These are phyloP conservation scores for Drosophila mayri DNA, from an alignment of 1,140 invertebrate genomes.

Conservation along the genomic window DNA sequence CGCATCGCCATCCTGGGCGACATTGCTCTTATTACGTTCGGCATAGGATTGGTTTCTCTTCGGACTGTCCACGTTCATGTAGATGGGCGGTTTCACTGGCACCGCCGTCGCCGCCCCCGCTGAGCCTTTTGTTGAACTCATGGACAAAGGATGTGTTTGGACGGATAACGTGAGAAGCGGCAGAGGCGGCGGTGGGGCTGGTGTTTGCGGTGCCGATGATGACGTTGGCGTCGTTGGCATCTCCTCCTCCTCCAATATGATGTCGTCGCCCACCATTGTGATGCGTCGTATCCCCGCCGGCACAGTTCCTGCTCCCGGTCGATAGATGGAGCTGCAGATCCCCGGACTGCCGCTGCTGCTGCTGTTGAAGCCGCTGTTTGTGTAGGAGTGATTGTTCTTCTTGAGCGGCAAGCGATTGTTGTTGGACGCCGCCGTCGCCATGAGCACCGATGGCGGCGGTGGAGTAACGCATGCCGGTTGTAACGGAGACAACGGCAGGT, in stretches of 20 bases:
- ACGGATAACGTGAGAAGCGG: conserved; percentile 2
- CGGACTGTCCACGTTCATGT: conserved; percentile 77
- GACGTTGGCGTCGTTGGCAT: conserved; percentile 42
- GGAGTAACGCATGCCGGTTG: conserved; percentile 27
- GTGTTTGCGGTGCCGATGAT: conserved; percentile 32
- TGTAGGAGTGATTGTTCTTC: conserved; percentile 80
- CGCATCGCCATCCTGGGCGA: background rate
- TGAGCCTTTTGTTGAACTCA: background rate
- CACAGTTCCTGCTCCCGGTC: conserved; percentile 53
- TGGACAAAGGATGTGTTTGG: conserved; percentile 27
- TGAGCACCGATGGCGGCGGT: conserved; percentile 48
- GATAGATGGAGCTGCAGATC: conserved; percentile 54
- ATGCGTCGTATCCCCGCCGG: conserved; percentile 59
- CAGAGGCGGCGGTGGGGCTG: conserved; percentile 23
- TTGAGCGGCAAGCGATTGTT: conserved; percentile 56
- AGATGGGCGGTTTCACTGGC: conserved; percentile 47
- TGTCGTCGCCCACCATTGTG: conserved; percentile 80
- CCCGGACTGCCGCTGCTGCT: conserved; percentile 9
- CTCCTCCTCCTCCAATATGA: conserved; percentile 83
- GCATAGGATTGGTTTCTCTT: conserved; percentile 73
- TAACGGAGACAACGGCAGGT: conserved; percentile 8
- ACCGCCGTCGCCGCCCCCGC: conserved; percentile 4
- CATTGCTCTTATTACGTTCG: conserved; percentile 37
- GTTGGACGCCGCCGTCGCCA: conserved; percentile 18
- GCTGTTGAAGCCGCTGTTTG: conserved; percentile 74